Base-by-base conservation (phyloP, 2,113 vertebrate genomes). In the Motacilla tschutschensis region DNA sequence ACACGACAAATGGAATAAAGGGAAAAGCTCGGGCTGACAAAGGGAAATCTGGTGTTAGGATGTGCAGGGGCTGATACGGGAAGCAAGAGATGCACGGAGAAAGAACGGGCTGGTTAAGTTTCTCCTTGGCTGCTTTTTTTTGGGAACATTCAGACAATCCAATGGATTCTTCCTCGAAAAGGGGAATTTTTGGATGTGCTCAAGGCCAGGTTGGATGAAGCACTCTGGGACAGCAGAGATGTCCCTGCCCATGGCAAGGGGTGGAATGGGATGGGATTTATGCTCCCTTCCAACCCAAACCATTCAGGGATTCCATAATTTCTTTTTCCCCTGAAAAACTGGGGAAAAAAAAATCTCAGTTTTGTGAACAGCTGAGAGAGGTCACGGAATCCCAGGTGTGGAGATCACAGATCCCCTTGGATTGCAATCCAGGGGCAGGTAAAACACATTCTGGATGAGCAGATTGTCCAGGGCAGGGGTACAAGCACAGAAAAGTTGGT, bases 401-500 rank as follows among this genome's bases (percentile, higher is more conserved):
- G 17, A 26, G 12, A 29, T 20, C 14, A 10, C 18, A 10, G 6
- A 1, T 43, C 51, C 38, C 12, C 28, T 3, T 17, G 46, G 48
- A 19, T 0, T 29, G 24, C 53, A 47, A 2, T 1, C 71, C n/a
- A 36, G 6, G 0, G 8, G 51, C 36, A 74, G 58, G 26, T 0
- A 4, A 59, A n/a, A 2, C 19, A 4, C 2, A 33, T 43, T 55
- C 3, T 5, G 46, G 26, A 12, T 16, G 55, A 57, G 41, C 9
- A 43, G 35, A 12, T 2, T 6, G 16, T 0, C 51, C 47, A 38
- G 10, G 8, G 57, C 11, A 44, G 31, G 41, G 6, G 46, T 3
- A 5, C 33, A 28, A 21, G 8, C n/a, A n/a, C 0, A 0, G 36
- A 53, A 79, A 53, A 2, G 12, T 0, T 7, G 14, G 1, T 11